Base-by-base conservation (phyloP, 2,113 vertebrate species). In the Corythaixoides concolor region DNA sequence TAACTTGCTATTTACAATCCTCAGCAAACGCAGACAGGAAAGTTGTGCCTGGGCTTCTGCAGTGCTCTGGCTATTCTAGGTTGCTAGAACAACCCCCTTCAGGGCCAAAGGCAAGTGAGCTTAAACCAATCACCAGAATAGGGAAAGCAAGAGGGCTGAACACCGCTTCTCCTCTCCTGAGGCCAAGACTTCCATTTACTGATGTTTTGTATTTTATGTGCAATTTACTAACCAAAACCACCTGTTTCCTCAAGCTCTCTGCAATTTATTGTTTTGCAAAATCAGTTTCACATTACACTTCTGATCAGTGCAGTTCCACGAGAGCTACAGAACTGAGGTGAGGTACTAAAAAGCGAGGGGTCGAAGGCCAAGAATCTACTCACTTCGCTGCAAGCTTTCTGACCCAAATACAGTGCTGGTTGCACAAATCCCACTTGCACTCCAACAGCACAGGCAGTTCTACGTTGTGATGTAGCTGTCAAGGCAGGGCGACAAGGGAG, bases 251-350 rank as follows among this genome's bases (percentile, higher is more conserved):
- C 91, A 92, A 97, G 84, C 85, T 73, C 89, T 76, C 84, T 91
- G 85, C 94, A 95, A 95, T 95, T 97, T 95, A 96, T 96, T 95
- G 96, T 96, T 96, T 85, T 95, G 94, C 89, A 97, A 97, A 97
- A 92, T 95, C 96, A 96, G 97, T 96, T 96, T 97, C 94, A 73
- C 91, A 87, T 97, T 97, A 95, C 96, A 88, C 59, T 92, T 85
- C 91, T 85, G 92, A 95, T 93, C 89, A 69, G 91, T 7, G 80
- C 77, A 88, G 97, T 83, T 97, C 81, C 91, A 92, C 81, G 70
- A 95, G 91, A 91, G 89, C 84, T 59, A 33, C 84, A 91, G 87
- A 95, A 76, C 63, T 30, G 75, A 93, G 91, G 69, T 92, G 87
- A 92, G 41, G 77, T 37, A 95, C 91, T 87, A 82, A 93, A 94